These are phyloP conservation scores for Drosophila obscura DNA, from an alignment of 1,140 invertebrate genomes.

Conservation along the genomic window DNA sequence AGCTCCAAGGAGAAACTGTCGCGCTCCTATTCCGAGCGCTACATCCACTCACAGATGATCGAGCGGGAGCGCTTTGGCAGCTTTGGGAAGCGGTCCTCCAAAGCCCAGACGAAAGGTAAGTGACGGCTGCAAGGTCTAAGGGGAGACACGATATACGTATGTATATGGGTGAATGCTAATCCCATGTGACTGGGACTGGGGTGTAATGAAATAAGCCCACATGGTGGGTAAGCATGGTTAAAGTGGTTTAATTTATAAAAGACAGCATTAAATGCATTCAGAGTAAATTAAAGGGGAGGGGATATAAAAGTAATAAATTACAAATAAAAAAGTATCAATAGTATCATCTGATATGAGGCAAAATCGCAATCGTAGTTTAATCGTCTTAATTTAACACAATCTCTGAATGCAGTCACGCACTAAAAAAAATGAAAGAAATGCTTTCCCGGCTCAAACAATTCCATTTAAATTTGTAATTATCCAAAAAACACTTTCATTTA, in stretches of 20 bases:
- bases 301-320: no score
- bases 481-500: no score
- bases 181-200: constrained; percentile 8
- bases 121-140: not conserved
- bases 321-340: no score
- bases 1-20: constrained; percentile 88
- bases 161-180: constrained; percentile 25
- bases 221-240: constrained; percentile 2
- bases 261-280: not conserved
- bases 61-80: constrained; percentile 86
- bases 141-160: not conserved
- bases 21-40: constrained; percentile 86
- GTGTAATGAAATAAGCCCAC: constrained; percentile 16
- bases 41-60: constrained; percentile 82
- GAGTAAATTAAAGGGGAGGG: not conserved
- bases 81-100: constrained; percentile 84
- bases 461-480: no score
- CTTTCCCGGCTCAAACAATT: no score
- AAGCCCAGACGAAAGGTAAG: constrained; percentile 76
- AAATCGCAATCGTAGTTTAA: no score
- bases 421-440: no score
- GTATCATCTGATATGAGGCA: no score
- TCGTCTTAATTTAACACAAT: no score
- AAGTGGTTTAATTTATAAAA: constrained; percentile 16
- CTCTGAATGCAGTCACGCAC: no score